A percentile compares a stretch with the other conserved stretches of the same genome.
Evolutionary conservation across 2,797 vertebrate genomes (phyloP).

Genomic region (Phrynocephalus guinanensis): DNA sequence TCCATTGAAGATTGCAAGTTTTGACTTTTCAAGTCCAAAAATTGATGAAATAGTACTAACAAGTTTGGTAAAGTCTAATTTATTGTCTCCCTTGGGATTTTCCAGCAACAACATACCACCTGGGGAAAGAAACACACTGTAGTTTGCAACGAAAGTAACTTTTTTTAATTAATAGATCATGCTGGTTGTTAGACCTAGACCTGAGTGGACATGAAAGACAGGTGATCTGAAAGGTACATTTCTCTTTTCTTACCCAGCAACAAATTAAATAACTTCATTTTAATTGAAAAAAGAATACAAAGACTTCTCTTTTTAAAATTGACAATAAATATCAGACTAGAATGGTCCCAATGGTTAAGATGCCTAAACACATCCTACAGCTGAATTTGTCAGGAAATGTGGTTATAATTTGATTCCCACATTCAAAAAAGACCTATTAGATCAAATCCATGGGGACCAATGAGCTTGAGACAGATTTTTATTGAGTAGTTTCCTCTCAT

Average conservation of each 20-base stretch:
- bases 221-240: background rate
- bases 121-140: conserved; percentile 57
- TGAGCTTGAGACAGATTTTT: background rate
- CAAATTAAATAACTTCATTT: background rate
- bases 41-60: conserved; percentile 83
- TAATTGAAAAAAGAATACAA: background rate
- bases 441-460: background rate
- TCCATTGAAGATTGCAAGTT: conserved; percentile 83
- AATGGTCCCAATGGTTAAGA: background rate
- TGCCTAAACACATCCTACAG: background rate
- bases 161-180: background rate
- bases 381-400: background rate
- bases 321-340: background rate
- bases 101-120: conserved; percentile 93
- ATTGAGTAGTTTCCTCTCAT: background rate
- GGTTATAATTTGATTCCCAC: no score
- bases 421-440: background rate
- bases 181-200: background rate
- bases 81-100: conserved; percentile 93
- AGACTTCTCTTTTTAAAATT: background rate
- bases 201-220: background rate
- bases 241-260: background rate
- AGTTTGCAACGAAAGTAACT: background rate
- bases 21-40: conserved; percentile 83
- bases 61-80: conserved; percentile 82